A percentile compares a stretch with the other conserved stretches of the same genome.
Conservation (phyloP, 1,140 invertebrate genomes). For the Brachionus calyciflorus region DNA sequence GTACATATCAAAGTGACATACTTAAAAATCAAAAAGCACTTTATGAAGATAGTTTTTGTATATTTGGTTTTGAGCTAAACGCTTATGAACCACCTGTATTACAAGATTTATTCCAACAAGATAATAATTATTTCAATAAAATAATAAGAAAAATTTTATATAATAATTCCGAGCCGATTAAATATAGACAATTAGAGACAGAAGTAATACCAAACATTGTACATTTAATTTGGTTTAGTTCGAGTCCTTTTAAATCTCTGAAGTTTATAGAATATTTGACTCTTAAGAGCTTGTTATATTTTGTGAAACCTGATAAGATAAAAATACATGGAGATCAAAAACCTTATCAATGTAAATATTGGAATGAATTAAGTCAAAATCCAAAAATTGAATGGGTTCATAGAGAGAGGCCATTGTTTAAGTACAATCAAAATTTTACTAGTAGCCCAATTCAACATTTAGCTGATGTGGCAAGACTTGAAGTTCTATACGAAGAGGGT, state of each 20-base stretch:
- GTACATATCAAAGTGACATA: constrained; percentile 12
- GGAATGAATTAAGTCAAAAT: constrained; percentile 34
- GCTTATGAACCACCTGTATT: constrained; percentile 20
- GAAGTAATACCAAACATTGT: constrained; percentile 3
- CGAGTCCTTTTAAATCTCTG: neutral
- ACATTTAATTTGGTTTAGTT: constrained; percentile 43
- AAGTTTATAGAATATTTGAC: constrained; percentile 39
- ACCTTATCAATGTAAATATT: neutral
- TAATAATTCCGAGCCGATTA: neutral
- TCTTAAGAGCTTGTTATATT: constrained; percentile 9
- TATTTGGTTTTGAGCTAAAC: constrained; percentile 35
- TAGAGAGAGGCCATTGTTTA: constrained; percentile 21
- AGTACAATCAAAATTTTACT: constrained; percentile 26
- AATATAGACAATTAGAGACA: neutral
- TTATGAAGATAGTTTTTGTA: neutral
- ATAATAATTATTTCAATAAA: constrained; percentile 28
- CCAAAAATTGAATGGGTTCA: constrained; percentile 37
- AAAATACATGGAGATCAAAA: constrained; percentile 31
- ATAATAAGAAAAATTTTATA: neutral
- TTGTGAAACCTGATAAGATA: constrained; percentile 33
- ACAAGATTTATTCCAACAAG: neutral
- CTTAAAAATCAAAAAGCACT: neutral
- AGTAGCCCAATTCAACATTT: constrained; percentile 42
- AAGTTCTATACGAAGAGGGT: constrained; percentile 42
- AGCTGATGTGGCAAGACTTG: constrained; percentile 41